phyloP scores from a whole-genome alignment of 2,113 vertebrate species.

The Podarcis muralis region DNA sequence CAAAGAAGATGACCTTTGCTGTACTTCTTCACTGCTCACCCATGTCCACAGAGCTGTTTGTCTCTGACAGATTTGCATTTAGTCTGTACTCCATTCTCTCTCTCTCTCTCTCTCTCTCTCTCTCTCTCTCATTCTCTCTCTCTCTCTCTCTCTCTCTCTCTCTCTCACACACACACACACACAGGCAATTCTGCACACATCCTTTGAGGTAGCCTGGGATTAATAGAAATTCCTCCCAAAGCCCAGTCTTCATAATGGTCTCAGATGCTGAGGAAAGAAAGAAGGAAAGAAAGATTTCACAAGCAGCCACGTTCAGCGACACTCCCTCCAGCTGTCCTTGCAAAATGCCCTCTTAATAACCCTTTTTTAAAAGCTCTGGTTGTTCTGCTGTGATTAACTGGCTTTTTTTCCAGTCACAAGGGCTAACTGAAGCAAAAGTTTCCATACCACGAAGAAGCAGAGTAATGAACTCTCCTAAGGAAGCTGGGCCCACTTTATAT shows the following conservation, averaged over 20 bases:
- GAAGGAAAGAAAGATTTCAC: neutral
- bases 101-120: fast-evolving
- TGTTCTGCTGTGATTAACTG: constrained; percentile 45
- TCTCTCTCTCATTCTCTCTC: fast-evolving
- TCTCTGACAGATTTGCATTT: neutral
- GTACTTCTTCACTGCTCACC: neutral
- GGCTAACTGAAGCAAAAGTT: constrained; percentile 68
- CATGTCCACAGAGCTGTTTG: neutral
- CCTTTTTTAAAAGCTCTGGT: constrained; percentile 35
- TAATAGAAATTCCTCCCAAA: neutral
- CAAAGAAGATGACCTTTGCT: neutral
- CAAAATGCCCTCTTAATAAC: constrained; percentile 46
- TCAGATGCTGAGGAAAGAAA: fast-evolving
- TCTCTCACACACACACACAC: fast-evolving
- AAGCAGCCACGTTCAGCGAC: neutral
- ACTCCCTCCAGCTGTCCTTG: constrained; percentile 13
- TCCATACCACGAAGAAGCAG: constrained; percentile 53
- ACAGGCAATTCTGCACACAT: neutral
- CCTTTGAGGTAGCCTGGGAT: neutral
- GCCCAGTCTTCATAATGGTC: neutral
- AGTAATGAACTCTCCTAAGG: constrained; percentile 3
- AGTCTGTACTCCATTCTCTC: neutral
- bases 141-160: fast-evolving
- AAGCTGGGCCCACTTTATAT: fast-evolving
- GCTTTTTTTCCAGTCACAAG: constrained; percentile 72